Conservation (phyloP, 2,888 invertebrate species). For the Netelia inedita region DNA sequence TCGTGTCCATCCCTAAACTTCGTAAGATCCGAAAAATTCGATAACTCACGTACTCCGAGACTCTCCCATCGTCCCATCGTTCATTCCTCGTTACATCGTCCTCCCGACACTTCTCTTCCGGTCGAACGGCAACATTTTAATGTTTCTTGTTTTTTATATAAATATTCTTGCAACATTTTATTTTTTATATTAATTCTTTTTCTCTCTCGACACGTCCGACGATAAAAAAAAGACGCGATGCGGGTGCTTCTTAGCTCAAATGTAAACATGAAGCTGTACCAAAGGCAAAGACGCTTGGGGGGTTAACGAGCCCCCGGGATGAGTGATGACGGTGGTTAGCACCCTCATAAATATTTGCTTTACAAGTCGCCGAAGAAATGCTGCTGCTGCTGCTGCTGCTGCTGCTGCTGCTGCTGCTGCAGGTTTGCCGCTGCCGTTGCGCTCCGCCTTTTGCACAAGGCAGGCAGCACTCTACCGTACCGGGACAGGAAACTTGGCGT, state of each 20-base stretch:
- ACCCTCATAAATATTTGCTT: constrained; percentile 83
- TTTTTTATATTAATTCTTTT: constrained; percentile 68
- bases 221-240: constrained; percentile 70
- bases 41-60: no score
- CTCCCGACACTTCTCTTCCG: no score
- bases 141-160: no score
- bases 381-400: constrained; percentile 59
- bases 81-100: no score
- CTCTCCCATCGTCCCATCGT: no score
- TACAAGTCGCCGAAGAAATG: constrained; percentile 74
- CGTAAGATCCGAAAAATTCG: no score
- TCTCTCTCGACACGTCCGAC: constrained; percentile 71
- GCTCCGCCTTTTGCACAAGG: neutral
- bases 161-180: neutral
- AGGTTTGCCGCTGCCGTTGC: neutral
- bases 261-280: constrained; percentile 70
- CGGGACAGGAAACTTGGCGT: no score
- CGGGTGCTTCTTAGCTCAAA: constrained; percentile 74
- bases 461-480: neutral
- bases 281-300: constrained; percentile 67
- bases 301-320: constrained; percentile 76
- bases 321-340: constrained; percentile 82
- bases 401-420: constrained; percentile 52
- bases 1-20: no score
- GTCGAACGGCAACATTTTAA: no score